These are phyloP conservation scores for Vanessa atalanta DNA, from an alignment of 1,140 invertebrate genomes.

Conservation along the genomic window DNA sequence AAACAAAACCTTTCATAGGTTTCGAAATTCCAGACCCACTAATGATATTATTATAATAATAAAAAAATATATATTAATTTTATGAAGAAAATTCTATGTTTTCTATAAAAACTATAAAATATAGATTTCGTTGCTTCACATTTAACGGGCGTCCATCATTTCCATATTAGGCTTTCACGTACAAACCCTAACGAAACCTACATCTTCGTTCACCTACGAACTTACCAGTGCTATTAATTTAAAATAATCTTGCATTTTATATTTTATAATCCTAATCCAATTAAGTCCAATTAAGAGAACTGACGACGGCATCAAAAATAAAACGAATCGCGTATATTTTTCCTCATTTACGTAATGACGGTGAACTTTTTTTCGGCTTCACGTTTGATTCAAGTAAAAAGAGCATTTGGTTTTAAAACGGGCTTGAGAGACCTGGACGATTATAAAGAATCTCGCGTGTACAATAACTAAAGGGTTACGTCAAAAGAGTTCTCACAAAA, in stretches of 20 bases:
- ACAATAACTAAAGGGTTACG: not conserved
- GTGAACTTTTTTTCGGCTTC: not conserved
- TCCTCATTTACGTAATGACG: slow-evolving; percentile 3
- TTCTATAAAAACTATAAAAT: too few relatives aligned
- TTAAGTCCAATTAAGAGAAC: slow-evolving; percentile 12
- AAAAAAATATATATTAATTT: too few relatives aligned
- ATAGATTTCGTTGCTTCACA: too few relatives aligned
- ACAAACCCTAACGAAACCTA: not conserved
- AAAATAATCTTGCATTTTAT: not conserved
- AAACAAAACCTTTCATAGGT: too few relatives aligned
- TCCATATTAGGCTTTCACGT: not conserved
- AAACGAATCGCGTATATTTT: not conserved
- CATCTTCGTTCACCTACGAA: not conserved
- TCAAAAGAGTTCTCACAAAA: slow-evolving; percentile 10
- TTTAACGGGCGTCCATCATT: too few relatives aligned
- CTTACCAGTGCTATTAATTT: not conserved
- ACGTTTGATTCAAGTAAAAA: slow-evolving; percentile 6
- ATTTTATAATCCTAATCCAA: slow-evolving; percentile 9
- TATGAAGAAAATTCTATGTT: too few relatives aligned
- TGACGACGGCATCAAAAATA: slow-evolving; percentile 1
- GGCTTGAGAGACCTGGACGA: not conserved
- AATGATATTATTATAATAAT: too few relatives aligned
- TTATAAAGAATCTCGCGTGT: slow-evolving; percentile 5
- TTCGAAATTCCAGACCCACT: too few relatives aligned
- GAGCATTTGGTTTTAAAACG: not conserved